Evolutionary conservation across 2,113 vertebrate genomes (phyloP), one percentile per base, ranked within the genome.

Genomic region (Stigmatopora argus): DNA sequence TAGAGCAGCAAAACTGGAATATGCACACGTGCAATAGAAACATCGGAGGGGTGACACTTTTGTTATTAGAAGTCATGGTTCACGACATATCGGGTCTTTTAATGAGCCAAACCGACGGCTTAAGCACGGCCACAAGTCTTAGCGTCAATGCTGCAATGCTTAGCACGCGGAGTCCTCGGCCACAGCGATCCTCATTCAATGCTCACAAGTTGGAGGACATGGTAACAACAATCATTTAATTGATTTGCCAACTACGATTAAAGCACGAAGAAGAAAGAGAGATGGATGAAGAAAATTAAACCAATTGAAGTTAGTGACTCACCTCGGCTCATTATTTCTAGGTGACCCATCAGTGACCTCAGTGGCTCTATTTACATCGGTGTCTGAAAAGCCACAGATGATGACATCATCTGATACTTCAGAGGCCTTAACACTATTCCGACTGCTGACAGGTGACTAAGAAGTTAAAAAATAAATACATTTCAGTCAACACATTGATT

Each of bases 401-500:
- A 98, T 90, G 23, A 99, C 94, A 7, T 99, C 96, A 62, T 99
- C 95, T 60, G 91, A 91, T 46, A 92, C 74, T 45, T 95, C 90
- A 0, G 94, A 89, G 74, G 84, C 83, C 70, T 93, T 94, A 69
- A 93, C 85, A 58, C 89, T 88, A 15, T 56, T 85, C 63, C 85
- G 58, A 59, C 69, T 84, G 65, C 70, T 87, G 56, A 84, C 86
- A 38, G 86, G 60, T 1, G 85, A 67, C 89, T 91, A 31, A 7
- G 63, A 23, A 65, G 23, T 57, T 31, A 62, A 1, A 12, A 4
- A 14, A 3, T 31, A 31, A n/a, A 1, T 12, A 38, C 9, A 13
- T 12, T 1, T 15, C 15, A 71, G 9, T 21, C 1, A 21, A 48
- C 14, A 45, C 18, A 14, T 41, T 41, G 38, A 7, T 41, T 41